phyloP scores from a whole-genome alignment of 2,888 invertebrate genomes.

The Drosophila mulleri region DNA sequence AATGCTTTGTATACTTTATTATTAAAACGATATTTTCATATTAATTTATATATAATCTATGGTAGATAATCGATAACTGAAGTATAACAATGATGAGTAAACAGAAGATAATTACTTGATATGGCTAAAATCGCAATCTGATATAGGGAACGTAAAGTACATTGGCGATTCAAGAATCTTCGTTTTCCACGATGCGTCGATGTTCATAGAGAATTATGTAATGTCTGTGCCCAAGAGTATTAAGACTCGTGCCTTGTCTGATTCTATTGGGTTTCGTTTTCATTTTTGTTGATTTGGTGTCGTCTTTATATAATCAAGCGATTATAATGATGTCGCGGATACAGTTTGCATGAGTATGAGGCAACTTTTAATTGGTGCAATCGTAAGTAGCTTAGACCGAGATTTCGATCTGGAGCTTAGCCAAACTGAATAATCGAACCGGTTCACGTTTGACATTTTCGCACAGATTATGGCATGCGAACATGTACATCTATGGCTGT shows the following conservation, averaged over 20 bases:
- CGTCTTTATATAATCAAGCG: conserved; percentile 1
- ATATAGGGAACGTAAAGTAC: background rate
- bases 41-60: too few species aligned
- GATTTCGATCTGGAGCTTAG: conserved; percentile 30
- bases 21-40: too few species aligned
- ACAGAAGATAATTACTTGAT: background rate
- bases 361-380: conserved; percentile 21
- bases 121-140: background rate
- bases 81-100: too few species aligned
- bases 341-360: conserved; percentile 2
- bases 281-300: conserved; percentile 2
- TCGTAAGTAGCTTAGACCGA: conserved; percentile 41
- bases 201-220: background rate
- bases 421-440: conserved; percentile 28
- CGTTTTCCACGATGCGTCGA: background rate
- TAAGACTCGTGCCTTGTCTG: background rate
- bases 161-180: background rate
- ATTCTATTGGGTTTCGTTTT: conserved; percentile 5
- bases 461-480: background rate
- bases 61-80: too few species aligned
- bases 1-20: too few species aligned
- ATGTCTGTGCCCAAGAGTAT: background rate
- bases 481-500: conserved; percentile 9
- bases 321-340: conserved; percentile 35
- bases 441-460: conserved; percentile 40